A percentile compares a stretch with the other conserved stretches of the same genome.
Conservation (phyloP, 2,888 invertebrate genomes). For the Gonocerus acuteangulatus region DNA sequence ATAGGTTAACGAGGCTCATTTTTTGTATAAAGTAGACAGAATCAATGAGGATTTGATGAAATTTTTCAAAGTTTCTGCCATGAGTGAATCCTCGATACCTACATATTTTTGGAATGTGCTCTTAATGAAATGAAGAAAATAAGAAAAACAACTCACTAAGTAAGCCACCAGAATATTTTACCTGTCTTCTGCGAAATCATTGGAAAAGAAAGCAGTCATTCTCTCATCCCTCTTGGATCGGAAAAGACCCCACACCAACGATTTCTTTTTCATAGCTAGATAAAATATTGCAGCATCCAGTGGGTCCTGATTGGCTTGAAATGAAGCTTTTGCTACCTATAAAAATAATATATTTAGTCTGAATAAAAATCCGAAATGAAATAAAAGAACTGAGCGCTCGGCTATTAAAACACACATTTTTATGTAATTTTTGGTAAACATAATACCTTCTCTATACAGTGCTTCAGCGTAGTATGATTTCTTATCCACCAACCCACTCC, state of each 20-base stretch:
- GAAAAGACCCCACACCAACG: slow-evolving; percentile 90
- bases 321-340: slow-evolving; percentile 81
- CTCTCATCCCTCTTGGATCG: slow-evolving; percentile 77
- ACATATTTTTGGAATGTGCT: too few species aligned
- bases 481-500: slow-evolving; percentile 96
- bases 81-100: too few species aligned
- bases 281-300: slow-evolving; percentile 96
- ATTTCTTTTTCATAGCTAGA: slow-evolving; percentile 96
- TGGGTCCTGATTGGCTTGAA: slow-evolving; percentile 85
- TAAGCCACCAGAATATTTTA: background rate
- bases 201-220: slow-evolving; percentile 91
- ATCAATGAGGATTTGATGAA: too few species aligned
- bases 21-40: too few species aligned
- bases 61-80: too few species aligned
- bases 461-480: slow-evolving; percentile 70
- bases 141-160: too few species aligned
- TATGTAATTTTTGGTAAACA: too few species aligned
- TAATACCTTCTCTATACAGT: slow-evolving; percentile 73
- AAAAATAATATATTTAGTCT: slow-evolving; percentile 26
- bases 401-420: too few species aligned
- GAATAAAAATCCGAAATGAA: background rate
- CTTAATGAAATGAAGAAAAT: too few species aligned
- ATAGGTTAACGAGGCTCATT: too few species aligned
- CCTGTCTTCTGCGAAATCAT: slow-evolving; percentile 80
- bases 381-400: background rate